phyloP scores from a whole-genome alignment of 53 echinoderm and acorn worm species.

The Echinarachnius parma region DNA sequence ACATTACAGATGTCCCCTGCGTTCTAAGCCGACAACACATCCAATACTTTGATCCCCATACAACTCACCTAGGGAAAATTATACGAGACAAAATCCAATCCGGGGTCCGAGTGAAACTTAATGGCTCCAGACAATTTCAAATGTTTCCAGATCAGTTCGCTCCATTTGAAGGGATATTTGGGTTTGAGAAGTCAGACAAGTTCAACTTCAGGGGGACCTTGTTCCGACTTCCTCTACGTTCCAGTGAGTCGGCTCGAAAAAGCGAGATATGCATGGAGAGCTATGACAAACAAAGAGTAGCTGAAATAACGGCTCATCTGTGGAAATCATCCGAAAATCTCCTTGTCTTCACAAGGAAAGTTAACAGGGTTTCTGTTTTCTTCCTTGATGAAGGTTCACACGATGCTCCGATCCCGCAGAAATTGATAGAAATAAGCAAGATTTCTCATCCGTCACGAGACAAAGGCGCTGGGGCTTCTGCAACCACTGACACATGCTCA shows the following conservation, averaged over 20 bases:
- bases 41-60: slow-evolving; percentile 76
- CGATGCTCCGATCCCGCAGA: neutral
- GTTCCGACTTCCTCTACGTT: slow-evolving; percentile 74
- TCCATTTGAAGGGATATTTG: slow-evolving; percentile 79
- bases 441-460: too few relatives aligned
- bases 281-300: slow-evolving; percentile 49
- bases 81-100: slow-evolving; percentile 45
- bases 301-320: slow-evolving; percentile 33
- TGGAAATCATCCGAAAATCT: slow-evolving; percentile 54
- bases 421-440: slow-evolving; percentile 5
- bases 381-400: neutral
- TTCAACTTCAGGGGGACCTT: slow-evolving; percentile 50
- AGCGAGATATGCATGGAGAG: slow-evolving; percentile 47
- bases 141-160: slow-evolving; percentile 74
- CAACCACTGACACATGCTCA: neutral
- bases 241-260: neutral
- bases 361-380: slow-evolving; percentile 42
- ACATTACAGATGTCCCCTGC: slow-evolving; percentile 86
- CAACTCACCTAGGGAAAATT: slow-evolving; percentile 51
- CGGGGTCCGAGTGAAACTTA: slow-evolving; percentile 59
- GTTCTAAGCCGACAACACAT: slow-evolving; percentile 64
- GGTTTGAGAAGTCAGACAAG: slow-evolving; percentile 36
- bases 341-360: slow-evolving; percentile 73
- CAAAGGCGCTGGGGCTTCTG: neutral
- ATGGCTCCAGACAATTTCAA: slow-evolving; percentile 28